Conservation (phyloP, 1,140 invertebrate species). For the Scaptomyza hsui region DNA sequence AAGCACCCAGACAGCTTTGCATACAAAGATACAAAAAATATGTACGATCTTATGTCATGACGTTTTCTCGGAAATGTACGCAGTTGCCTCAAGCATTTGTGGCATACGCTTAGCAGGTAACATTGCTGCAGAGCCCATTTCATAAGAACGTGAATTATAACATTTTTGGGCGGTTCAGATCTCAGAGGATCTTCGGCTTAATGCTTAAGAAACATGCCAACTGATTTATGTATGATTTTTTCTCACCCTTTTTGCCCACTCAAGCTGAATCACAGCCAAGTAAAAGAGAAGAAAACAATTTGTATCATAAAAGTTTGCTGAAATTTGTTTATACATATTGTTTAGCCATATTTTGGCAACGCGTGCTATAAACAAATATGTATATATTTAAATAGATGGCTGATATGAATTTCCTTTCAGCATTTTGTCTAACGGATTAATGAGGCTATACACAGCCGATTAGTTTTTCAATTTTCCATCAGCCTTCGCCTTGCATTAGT, state of each 20-base stretch:
- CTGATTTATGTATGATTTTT: slow-evolving; percentile 61
- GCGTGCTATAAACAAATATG: slow-evolving; percentile 58
- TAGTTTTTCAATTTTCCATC: slow-evolving; percentile 29
- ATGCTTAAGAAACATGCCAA: slow-evolving; percentile 61
- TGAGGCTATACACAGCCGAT: slow-evolving; percentile 60
- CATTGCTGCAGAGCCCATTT: slow-evolving; percentile 37
- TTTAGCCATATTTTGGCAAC: slow-evolving; percentile 57
- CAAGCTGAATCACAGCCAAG: slow-evolving; percentile 20
- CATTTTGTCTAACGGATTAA: slow-evolving; percentile 45
- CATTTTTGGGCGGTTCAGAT: slow-evolving; percentile 1
- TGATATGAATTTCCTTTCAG: slow-evolving; percentile 42
- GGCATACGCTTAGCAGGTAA: slow-evolving; percentile 48
- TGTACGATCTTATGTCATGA: slow-evolving; percentile 43
- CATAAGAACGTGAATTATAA: slow-evolving; percentile 6
- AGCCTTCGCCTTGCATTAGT: slow-evolving; percentile 10
- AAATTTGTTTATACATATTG: slow-evolving; percentile 67
- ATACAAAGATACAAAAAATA: neutral
- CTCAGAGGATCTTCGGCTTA: slow-evolving; percentile 41
- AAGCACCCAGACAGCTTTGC: slow-evolving; percentile 32
- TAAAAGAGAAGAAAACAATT: slow-evolving; percentile 24
- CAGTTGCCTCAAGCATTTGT: slow-evolving; percentile 2
- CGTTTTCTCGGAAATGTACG: slow-evolving; percentile 18
- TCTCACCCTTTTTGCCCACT: neutral
- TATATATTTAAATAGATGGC: slow-evolving; percentile 26
- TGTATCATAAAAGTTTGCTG: slow-evolving; percentile 52